Percentiles rank a stretch among this genome's conserved stretches.
phyloP scores from a whole-genome alignment of 1,140 invertebrate genomes.

The Sinonovacula constricta region DNA sequence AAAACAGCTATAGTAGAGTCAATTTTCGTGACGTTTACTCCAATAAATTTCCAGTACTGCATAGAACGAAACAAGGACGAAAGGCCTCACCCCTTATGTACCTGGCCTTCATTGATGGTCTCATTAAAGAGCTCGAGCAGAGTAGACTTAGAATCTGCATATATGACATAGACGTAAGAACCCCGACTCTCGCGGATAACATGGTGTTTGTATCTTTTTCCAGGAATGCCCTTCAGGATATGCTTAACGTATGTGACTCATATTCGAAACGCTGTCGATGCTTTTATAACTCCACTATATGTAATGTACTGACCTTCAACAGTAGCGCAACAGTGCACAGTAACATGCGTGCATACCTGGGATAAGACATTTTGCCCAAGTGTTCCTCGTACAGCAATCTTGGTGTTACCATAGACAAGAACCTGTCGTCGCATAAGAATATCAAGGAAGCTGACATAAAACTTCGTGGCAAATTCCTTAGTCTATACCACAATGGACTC shows the following conservation, averaged over 20 bases:
- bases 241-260: constrained; percentile 12
- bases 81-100: constrained; percentile 25
- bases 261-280: constrained; percentile 16
- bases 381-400: constrained; percentile 14
- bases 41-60: background rate
- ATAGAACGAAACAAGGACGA: constrained; percentile 22
- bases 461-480: constrained; percentile 2
- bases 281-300: constrained; percentile 19
- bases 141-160: constrained; percentile 2
- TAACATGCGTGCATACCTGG: background rate
- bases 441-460: background rate
- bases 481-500: too few relatives aligned
- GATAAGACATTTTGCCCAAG: background rate
- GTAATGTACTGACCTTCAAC: constrained; percentile 1
- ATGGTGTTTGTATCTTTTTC: constrained; percentile 30
- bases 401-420: background rate
- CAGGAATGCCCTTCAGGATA: background rate
- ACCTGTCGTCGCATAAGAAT: background rate
- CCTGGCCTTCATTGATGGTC: constrained; percentile 19
- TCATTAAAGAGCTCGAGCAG: constrained; percentile 5
- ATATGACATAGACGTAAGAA: constrained; percentile 5
- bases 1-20: constrained; percentile 15
- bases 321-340: background rate
- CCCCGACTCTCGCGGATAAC: constrained; percentile 30
- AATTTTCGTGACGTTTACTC: background rate